Evolutionary conservation across 1,140 invertebrate genomes (phyloP).

Genomic region (Melitaea cinxia): DNA sequence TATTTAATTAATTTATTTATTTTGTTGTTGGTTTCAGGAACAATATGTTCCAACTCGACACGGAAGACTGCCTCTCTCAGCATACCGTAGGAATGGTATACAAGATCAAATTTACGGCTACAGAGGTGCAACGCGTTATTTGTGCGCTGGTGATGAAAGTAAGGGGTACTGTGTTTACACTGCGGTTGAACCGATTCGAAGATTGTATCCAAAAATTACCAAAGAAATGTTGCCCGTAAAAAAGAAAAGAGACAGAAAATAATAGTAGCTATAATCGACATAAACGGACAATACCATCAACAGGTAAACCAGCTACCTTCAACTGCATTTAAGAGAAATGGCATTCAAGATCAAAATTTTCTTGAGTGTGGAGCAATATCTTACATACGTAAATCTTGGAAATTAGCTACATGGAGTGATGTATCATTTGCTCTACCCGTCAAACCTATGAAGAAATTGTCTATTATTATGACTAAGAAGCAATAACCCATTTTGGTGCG

Average conservation of each 20-base stretch:
- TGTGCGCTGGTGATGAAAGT: conserved; percentile 51
- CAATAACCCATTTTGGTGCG: conserved; percentile 47
- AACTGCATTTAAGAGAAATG: conserved; percentile 69
- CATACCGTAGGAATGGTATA: conserved; percentile 69
- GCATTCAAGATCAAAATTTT: conserved; percentile 70
- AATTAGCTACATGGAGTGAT: conserved; percentile 52
- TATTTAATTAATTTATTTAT: background rate
- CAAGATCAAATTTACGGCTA: conserved; percentile 74
- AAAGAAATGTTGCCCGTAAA: conserved; percentile 58
- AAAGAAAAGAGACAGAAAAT: conserved; percentile 56
- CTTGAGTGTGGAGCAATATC: conserved; percentile 63
- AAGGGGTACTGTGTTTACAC: conserved; percentile 49
- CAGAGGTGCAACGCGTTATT: conserved; percentile 58
- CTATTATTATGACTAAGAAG: conserved; percentile 52
- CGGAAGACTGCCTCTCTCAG: conserved; percentile 64
- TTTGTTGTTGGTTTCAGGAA: conserved; percentile 75
- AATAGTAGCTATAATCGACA: background rate
- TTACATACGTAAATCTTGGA: conserved; percentile 67
- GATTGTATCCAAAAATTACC: conserved; percentile 55
- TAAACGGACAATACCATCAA: conserved; percentile 3
- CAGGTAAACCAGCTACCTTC: conserved; percentile 67
- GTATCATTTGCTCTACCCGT: conserved; percentile 56
- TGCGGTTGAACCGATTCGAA: conserved; percentile 57
- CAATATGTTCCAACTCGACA: conserved; percentile 65
- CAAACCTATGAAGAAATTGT: conserved; percentile 64